Percentiles rank a stretch among this genome's conserved stretches.
phyloP scores from a whole-genome alignment of 2,113 vertebrate species.

The Athene cunicularia region DNA sequence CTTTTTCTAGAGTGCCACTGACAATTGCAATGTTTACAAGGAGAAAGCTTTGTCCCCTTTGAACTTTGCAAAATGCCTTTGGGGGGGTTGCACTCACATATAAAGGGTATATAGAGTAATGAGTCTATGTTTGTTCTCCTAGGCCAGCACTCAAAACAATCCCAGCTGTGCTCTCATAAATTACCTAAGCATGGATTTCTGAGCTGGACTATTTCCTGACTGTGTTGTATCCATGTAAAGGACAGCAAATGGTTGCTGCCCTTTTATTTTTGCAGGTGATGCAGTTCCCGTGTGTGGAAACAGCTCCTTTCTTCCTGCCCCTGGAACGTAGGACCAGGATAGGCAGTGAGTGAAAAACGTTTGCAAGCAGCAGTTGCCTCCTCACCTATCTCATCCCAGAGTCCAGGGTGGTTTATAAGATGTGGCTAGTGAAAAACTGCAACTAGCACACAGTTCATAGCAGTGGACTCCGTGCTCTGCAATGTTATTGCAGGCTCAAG shows the following conservation, averaged over 20 bases:
- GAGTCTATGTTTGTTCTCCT: not conserved
- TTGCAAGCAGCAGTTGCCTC: not conserved
- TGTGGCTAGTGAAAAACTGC: not conserved
- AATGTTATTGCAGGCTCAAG: not conserved
- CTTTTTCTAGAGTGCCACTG: not conserved
- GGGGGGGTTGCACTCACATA: not conserved
- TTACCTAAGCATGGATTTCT: not conserved
- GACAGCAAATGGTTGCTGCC: not conserved
- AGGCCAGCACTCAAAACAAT: not conserved
- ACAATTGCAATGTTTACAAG: not conserved
- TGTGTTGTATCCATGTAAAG: fast-evolving
- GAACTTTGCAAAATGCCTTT: not conserved
- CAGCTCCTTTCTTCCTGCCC: not conserved
- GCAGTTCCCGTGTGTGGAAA: not conserved
- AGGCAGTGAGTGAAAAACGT: not conserved
- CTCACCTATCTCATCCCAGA: not conserved
- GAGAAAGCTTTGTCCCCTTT: not conserved
- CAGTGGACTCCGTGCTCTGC: not conserved
- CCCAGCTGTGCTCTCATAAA: not conserved
- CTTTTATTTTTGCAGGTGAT: not conserved
- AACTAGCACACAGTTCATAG: not conserved
- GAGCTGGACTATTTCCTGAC: not conserved
- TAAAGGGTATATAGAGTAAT: not conserved
- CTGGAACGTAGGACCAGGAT: not conserved
- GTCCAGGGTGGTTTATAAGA: not conserved